A percentile compares a stretch with the other conserved stretches of the same genome.
Conservation (phyloP, 2,113 vertebrate species). For the Phrynosoma blainvillii region DNA sequence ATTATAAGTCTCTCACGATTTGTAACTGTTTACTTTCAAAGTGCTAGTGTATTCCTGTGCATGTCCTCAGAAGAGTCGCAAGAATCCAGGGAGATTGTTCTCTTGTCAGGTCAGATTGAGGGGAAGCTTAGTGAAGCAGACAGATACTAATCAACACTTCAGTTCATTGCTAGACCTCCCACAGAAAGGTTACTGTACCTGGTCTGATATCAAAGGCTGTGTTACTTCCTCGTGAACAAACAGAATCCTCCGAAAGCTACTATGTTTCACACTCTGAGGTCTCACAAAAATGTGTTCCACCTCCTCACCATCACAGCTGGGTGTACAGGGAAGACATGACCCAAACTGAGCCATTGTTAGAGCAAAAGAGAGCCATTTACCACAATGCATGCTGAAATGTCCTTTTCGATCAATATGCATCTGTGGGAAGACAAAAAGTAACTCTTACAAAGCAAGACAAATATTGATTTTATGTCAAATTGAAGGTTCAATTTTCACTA, state of each 20-base stretch:
- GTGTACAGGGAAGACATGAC: slow-evolving; percentile 50
- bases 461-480: slow-evolving; percentile 22
- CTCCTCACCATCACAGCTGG: not conserved
- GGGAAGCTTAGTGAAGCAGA: not conserved
- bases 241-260: slow-evolving; percentile 87
- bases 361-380: slow-evolving; percentile 58
- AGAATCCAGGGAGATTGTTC: not conserved
- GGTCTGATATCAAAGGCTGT: slow-evolving; percentile 78
- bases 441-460: slow-evolving; percentile 10
- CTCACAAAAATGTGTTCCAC: not conserved
- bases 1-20: too few relatives aligned
- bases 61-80: not conserved
- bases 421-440: slow-evolving; percentile 30
- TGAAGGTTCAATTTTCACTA: slow-evolving; percentile 6
- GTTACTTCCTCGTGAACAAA: slow-evolving; percentile 85
- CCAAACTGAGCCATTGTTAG: slow-evolving; percentile 71
- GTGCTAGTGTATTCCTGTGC: not conserved
- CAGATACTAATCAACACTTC: not conserved
- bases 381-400: slow-evolving; percentile 70
- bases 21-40: not conserved
- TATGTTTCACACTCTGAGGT: slow-evolving; percentile 78
- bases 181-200: slow-evolving; percentile 77
- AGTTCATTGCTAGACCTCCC: not conserved
- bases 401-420: slow-evolving; percentile 45
- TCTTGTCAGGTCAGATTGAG: not conserved